Base-by-base conservation (phyloP, 2,888 invertebrate species). In the Plagiodera versicolora region DNA sequence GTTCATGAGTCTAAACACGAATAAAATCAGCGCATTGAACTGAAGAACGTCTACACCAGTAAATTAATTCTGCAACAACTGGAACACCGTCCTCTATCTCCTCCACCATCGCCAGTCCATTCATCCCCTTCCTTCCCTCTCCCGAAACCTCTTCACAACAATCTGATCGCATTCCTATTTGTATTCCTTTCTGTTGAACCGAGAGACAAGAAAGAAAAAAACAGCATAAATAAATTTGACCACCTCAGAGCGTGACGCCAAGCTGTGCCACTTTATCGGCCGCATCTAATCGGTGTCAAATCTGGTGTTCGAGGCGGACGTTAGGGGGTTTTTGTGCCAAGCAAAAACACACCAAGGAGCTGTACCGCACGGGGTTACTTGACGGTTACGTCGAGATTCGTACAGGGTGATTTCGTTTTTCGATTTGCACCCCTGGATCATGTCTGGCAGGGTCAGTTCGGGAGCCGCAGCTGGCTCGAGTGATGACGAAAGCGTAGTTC, bases 201-300 rank as follows among this genome's bases (percentile, higher is more conserved):
- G 14, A 1, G 53, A 47, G 56, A 65, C 57, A 35, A 39, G 45
- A 44, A 64, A 65, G 66, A 64, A 68, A 65, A 67, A 73, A 74
- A 68, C 72, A 68, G 71, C 71, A 71, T 67, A 68, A 70, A 72
- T 67, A 65, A 67, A 49, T 64, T 63, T 24, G 70, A 73, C 75
- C 74, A 75, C 75, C 75, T 75, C 69, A 68, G 70, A 71, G 74
- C 70, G 67, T 59, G 62, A 61, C 11, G 63, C 68, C 74, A 74
- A 75, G 74, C 74, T 73, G 75, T 72, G 74, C 72, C 72, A 74
- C 73, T 74, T 74, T 75, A 74, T 74, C 74, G 74, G 72, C 62
- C 64, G 64, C 63, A 75, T 74, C 73, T 75, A 75, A 75, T 75
- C 75, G 61, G 72, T 66, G 69, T 70, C 69, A 63, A 69, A 74